Base-by-base conservation (phyloP, 1,140 invertebrate genomes). In the Gonioctena quinquepunctata region DNA sequence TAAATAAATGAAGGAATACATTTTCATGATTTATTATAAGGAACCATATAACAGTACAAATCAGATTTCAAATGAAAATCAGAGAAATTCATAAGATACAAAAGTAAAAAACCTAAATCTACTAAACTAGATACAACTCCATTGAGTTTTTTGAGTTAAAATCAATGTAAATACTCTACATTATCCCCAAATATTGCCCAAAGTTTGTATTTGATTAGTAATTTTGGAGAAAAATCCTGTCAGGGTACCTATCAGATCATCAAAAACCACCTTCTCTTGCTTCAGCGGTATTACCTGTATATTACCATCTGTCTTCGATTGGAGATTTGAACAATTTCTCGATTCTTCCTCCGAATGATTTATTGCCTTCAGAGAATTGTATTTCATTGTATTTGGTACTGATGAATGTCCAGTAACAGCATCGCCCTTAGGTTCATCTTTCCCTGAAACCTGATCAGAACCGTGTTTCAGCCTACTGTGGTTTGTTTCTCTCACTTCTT, bases 241-340 rank as follows among this genome's bases (percentile, higher is more conserved):
- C 16, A 62, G 1, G 6, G 26, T 62, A 62, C 27, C 28, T 16
- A 62, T 33, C 0, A 62, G 26, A 28, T 28, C 19, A 27, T 28
- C 28, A 28, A 62, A 13, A 13, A 42, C n/a, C 21, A 27, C 18
- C 8, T 62, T 22, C 18, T 62, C 60, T 16, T 62, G 7, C 16
- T 42, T 62, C 1, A 26, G 13, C 8, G 28, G 28, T 42, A 62
- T 62, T 42, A 27, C 28, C 25, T 62, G 60, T n/a, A 62, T 62
- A 42, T 62, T 33, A 7, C 28, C n/a, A 7, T 13, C 11, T 57
- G 3, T 57, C 6, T 25, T 57, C 33, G 11, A 4, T 11, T n/a
- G 11, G 4, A n/a, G 16, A 42, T 42, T 42, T 42, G 33, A 13
- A 13, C 4, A 13, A 42, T 42, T 42, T 3, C 16, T 11, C 16